Base-by-base conservation (phyloP, 2,888 invertebrate genomes). In the Autographa pulchrina region DNA sequence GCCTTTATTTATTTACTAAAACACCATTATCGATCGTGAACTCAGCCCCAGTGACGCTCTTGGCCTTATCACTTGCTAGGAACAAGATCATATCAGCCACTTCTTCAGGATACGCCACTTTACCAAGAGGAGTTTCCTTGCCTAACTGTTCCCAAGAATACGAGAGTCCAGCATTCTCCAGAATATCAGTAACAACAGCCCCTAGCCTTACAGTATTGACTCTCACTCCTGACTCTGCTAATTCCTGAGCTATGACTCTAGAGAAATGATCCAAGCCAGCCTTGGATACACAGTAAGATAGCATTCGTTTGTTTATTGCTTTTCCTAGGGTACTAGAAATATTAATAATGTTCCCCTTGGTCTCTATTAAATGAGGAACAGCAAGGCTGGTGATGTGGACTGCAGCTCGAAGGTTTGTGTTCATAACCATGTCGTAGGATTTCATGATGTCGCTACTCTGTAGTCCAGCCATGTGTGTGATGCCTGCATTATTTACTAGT, bases 141-240 rank as follows among this genome's bases (percentile, higher is more conserved):
- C 32, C 65, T 43, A 25, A 65, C 18, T 79, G 70, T 0, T 79
- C 64, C 64, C 61, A 79, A 4, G 6, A n/a, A 35, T 6, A 6
- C 11, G 80, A 61, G 0, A 80, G 32, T 0, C 80, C 80, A 31
- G 62, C 80, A 6, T 31, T 60, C 20, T 62, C 58, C 13, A 75
- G 48, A 58, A 77, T 70, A 25, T 79, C 61, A 25, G 77, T 77
- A 5, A 62, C 97, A 0, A 97, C 96, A 0, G 97, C 97, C n/a
- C 98, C 98, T 52, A 98, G 98, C 86, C 97, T 97, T 0, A 98
- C 97, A 66, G 96, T 93, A 88, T 98, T 97, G 0, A 97, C 97
- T 64, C 97, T 92, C 0, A 98, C 96, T n/a, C 89, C 93, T 81
- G 95, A 94, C 0, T 90, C 72, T 65, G 96, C 96, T 16, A 97